These are phyloP conservation scores for Malacoctenus gilli DNA, from an alignment of 2,797 vertebrate genomes.

Conservation along the genomic window DNA sequence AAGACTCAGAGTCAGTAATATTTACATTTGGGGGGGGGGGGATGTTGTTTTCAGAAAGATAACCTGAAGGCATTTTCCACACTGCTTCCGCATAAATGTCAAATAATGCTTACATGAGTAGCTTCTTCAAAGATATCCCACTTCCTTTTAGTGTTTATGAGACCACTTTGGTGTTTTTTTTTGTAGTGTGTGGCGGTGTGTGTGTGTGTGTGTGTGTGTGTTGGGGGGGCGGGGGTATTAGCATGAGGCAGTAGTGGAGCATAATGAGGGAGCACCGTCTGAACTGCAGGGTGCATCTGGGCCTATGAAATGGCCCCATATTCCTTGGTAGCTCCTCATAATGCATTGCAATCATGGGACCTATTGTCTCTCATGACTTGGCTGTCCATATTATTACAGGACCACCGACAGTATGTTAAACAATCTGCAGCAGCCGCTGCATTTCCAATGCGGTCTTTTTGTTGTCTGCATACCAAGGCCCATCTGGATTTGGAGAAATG, in stretches of 20 bases:
- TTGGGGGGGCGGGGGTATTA: slow-evolving; percentile 29
- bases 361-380: slow-evolving; percentile 51
- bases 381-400: slow-evolving; percentile 37
- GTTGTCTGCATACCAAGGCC: slow-evolving; percentile 31
- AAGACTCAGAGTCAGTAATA: neutral
- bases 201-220: no score
- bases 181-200: no score
- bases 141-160: slow-evolving; percentile 20
- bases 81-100: slow-evolving; percentile 7
- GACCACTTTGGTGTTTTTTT: slow-evolving; percentile 35
- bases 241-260: slow-evolving; percentile 31
- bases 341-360: slow-evolving; percentile 51
- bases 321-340: slow-evolving; percentile 47
- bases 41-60: neutral
- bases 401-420: slow-evolving; percentile 37
- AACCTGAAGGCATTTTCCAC: slow-evolving; percentile 6
- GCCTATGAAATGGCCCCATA: slow-evolving; percentile 38
- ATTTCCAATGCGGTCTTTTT: slow-evolving; percentile 43
- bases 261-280: slow-evolving; percentile 48
- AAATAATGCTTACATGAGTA: slow-evolving; percentile 23
- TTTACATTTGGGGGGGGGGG: no score
- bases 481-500: slow-evolving; percentile 40
- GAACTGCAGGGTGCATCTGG: slow-evolving; percentile 41
- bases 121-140: slow-evolving; percentile 15
- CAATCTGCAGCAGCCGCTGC: slow-evolving; percentile 38